These are phyloP conservation scores for Chaunax sp. DNA, from an alignment of 2,797 vertebrate species.

Conservation along the genomic window DNA sequence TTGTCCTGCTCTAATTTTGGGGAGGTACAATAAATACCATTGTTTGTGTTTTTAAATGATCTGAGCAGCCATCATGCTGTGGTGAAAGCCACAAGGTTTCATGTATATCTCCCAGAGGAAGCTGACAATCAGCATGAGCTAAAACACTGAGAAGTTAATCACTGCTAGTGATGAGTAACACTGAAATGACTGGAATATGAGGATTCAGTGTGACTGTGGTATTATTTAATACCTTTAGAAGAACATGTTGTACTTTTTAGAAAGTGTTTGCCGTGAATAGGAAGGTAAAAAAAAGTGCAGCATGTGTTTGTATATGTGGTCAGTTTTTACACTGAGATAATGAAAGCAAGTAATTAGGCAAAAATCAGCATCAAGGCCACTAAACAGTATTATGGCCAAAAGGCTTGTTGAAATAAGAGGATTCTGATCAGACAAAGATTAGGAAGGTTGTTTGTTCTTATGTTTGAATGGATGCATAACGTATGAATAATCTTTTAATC, in stretches of 20 bases:
- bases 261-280: conserved; percentile 41
- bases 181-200: conserved; percentile 37
- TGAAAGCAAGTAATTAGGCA: conserved; percentile 63
- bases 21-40: conserved; percentile 40
- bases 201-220: background rate
- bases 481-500: conserved; percentile 28
- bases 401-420: conserved; percentile 53
- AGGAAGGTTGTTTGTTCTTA: conserved; percentile 39
- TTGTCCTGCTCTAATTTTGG: conserved; percentile 56
- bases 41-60: conserved; percentile 53
- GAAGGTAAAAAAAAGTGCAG: conserved; percentile 65
- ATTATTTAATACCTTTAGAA: conserved; percentile 37
- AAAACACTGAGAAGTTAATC: conserved; percentile 48
- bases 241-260: conserved; percentile 37
- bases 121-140: conserved; percentile 43
- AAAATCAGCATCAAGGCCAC: conserved; percentile 61
- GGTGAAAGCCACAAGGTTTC: conserved; percentile 40
- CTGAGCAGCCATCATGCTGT: conserved; percentile 16
- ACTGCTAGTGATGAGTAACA: conserved; percentile 40
- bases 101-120: conserved; percentile 49
- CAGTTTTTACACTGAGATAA: conserved; percentile 60
- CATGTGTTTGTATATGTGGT: conserved; percentile 19
- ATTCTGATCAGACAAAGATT: conserved; percentile 36
- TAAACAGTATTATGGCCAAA: conserved; percentile 44
- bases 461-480: conserved; percentile 46